Percentiles rank a stretch among this genome's conserved stretches.
Evolutionary conservation across 2,113 vertebrate species (phyloP).

Genomic region (Hyla sarda): DNA sequence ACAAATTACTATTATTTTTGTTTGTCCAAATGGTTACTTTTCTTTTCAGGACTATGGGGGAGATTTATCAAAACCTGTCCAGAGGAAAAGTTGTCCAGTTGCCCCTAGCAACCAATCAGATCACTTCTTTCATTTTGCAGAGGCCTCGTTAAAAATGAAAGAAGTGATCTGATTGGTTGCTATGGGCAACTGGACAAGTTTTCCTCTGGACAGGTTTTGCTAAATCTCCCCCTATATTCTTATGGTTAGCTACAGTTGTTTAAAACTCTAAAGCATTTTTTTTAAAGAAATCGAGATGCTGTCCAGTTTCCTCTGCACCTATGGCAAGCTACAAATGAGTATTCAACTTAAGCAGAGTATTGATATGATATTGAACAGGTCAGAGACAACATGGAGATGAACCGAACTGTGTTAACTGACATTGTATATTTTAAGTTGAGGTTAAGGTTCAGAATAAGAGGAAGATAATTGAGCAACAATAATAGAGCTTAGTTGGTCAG

Average conservation of each 20-base stretch:
- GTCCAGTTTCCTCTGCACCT: background rate
- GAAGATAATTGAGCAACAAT: background rate
- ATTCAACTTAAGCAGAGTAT: background rate
- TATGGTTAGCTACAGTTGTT: background rate
- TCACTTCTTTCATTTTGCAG: no score
- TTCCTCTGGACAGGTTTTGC: no score
- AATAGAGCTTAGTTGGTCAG: background rate
- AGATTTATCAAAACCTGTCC: no score
- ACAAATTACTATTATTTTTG: constrained; percentile 7
- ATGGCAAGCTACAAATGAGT: background rate
- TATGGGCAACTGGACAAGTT: no score
- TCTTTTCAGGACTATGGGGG: no score
- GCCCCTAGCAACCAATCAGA: no score
- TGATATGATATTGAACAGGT: background rate
- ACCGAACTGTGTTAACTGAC: background rate
- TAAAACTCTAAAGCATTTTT: background rate
- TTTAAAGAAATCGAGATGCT: background rate
- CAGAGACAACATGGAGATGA: background rate
- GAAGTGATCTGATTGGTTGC: no score
- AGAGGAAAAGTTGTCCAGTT: no score
- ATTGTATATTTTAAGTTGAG: background rate
- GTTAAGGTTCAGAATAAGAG: background rate
- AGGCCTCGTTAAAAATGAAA: no score
- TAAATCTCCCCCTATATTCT: no score
- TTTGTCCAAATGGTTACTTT: background rate